phyloP scores from a whole-genome alignment of 2,113 vertebrate genomes.

The Indicator maculatus region DNA sequence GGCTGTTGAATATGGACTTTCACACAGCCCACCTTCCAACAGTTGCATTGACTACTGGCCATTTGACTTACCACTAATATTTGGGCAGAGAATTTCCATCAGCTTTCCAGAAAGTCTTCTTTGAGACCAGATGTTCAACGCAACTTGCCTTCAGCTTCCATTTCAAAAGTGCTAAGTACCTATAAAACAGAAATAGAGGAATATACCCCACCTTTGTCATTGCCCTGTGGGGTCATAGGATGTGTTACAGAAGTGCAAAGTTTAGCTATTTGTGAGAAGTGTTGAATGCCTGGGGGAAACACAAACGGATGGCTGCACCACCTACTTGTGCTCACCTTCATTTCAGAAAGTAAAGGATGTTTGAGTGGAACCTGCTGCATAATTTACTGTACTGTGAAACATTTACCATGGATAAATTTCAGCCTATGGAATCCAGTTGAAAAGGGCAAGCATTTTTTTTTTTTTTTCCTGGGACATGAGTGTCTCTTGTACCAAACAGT shows the following conservation, averaged over 20 bases:
- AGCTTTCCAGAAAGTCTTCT: neutral
- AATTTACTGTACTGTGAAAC: neutral
- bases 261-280: conserved; percentile 1
- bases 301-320: neutral
- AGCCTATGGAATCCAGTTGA: neutral
- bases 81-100: neutral
- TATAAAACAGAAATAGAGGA: neutral
- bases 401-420: neutral
- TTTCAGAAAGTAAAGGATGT: neutral
- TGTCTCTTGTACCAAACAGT: neutral
- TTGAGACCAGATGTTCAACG: neutral
- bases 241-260: neutral
- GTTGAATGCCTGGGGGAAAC: neutral
- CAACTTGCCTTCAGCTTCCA: neutral
- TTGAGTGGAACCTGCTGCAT: neutral
- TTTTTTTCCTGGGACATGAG: neutral
- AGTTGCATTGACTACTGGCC: neutral
- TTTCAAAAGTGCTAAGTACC: neutral
- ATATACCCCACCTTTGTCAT: neutral
- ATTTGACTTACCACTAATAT: neutral
- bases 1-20: neutral
- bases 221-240: neutral
- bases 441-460: neutral
- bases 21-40: neutral
- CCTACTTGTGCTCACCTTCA: neutral